Conservation (phyloP, 23 tunicate species). For the Phallusia fumigata region DNA sequence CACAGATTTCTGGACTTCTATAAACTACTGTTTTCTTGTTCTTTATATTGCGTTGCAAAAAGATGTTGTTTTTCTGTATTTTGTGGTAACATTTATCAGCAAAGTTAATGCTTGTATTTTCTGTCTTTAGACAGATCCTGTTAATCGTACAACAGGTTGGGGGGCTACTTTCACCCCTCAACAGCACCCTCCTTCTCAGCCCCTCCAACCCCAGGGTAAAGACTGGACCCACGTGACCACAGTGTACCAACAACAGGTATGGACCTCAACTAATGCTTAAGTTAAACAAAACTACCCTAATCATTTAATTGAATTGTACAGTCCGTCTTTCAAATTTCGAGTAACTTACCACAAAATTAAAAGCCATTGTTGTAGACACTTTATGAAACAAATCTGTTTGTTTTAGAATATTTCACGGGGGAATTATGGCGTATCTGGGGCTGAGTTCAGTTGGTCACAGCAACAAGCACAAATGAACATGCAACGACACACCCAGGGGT, state of each 20-base stretch:
- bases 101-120: neutral
- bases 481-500: conserved; percentile 49
- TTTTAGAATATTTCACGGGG: neutral
- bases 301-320: too few relatives aligned
- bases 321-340: too few relatives aligned
- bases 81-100: neutral
- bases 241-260: neutral
- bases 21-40: neutral
- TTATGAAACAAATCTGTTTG: neutral
- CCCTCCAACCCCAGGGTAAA: neutral
- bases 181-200: neutral
- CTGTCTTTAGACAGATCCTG: neutral
- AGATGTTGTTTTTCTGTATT: neutral
- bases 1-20: too few relatives aligned
- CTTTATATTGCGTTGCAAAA: neutral
- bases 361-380: neutral
- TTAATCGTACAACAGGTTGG: neutral
- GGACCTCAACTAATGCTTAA: too few relatives aligned
- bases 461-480: conserved; percentile 25
- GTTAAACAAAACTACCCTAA: too few relatives aligned
- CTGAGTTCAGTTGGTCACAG: conserved; percentile 20
- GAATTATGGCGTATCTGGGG: neutral
- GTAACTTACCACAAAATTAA: too few relatives aligned
- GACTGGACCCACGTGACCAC: conserved; percentile 2
- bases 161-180: neutral